Evolutionary conservation across 2,888 invertebrate species (phyloP), one percentile per base, ranked within the genome.

Genomic region (Amblyjoppa fuscipennis): DNA sequence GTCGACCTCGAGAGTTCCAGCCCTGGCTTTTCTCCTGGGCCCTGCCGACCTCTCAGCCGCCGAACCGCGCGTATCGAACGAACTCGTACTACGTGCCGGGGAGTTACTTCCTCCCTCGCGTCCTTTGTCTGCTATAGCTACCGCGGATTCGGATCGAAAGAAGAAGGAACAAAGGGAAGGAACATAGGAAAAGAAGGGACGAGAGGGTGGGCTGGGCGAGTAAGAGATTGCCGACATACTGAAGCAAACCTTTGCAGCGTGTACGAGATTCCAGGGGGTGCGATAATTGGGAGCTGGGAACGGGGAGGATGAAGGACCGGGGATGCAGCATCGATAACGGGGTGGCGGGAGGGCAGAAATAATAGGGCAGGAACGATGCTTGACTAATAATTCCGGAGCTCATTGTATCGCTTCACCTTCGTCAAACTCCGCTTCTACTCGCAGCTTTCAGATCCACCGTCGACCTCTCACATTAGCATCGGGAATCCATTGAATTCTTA

Each of bases 51-150:
- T 56, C 59, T 49, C 49, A n/a, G 59, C 31, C 41, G 59, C 64
- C 59, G 66, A 59, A 41, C 49, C 51, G 53, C 75, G 41, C 75
- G 84, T 84, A 83, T 87, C 59, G 85, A 84, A 83, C 85, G 83
- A 87, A 81, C 81, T 85, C 84, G 84, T 75, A 81, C 78, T 85
- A 85, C 84, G 84, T 85, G 84, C 81, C 38, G 28, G 81, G 73
- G 81, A 84, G 84, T 84, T 84, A 66, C 77, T 78, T 85, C 78
- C 64, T 74, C 66, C 66, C 69, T 74, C 64, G 25, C 78, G 25
- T 34, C 34, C 59, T 56, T 59, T 61, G 77, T 78, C 69, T 66
- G 53, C 70, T 28, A 75, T 74, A 78, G 73, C 74, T 70, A 69
- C 49, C 25, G 53, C 49, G 51, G 66, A 84, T 64, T 64, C 75